Conservation (phyloP, 2,888 invertebrate genomes). For the Drosophila hamatofila region DNA sequence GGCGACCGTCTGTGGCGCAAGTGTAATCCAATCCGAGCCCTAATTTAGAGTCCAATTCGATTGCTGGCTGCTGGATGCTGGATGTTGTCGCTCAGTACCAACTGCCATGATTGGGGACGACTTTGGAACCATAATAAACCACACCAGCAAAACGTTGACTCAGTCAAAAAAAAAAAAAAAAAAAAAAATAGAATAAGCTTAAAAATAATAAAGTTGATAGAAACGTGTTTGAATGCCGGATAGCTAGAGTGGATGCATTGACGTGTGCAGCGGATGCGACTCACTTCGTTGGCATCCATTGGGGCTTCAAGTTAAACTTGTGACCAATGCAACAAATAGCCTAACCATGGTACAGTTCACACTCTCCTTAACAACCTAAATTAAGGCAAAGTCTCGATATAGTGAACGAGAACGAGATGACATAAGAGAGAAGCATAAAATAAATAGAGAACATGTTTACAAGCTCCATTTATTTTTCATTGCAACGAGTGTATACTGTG, state of each 20-base stretch:
- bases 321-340: neutral
- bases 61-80: conserved; percentile 7
- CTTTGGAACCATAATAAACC: neutral
- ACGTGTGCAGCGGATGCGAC: conserved; percentile 23
- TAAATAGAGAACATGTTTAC: neutral
- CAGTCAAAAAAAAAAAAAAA: conserved; percentile 8
- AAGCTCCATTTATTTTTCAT: neutral
- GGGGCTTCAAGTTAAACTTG: conserved; percentile 14
- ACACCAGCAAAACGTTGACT: conserved; percentile 20
- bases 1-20: conserved; percentile 17
- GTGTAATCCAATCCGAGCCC: conserved; percentile 20
- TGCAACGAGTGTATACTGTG: conserved; percentile 11
- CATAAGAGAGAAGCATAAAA: neutral
- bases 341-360: neutral
- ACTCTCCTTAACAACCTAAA: neutral
- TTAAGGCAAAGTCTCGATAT: too few relatives aligned
- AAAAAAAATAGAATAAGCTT: neutral
- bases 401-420: neutral
- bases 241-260: conserved; percentile 13
- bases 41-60: conserved; percentile 12
- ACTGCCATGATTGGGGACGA: neutral
- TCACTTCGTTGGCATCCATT: conserved; percentile 30
- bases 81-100: neutral
- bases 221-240: conserved; percentile 35
- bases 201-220: neutral